Evolutionary conservation across 2,797 vertebrate species (phyloP).

Genomic region (Helarctos malayanus): DNA sequence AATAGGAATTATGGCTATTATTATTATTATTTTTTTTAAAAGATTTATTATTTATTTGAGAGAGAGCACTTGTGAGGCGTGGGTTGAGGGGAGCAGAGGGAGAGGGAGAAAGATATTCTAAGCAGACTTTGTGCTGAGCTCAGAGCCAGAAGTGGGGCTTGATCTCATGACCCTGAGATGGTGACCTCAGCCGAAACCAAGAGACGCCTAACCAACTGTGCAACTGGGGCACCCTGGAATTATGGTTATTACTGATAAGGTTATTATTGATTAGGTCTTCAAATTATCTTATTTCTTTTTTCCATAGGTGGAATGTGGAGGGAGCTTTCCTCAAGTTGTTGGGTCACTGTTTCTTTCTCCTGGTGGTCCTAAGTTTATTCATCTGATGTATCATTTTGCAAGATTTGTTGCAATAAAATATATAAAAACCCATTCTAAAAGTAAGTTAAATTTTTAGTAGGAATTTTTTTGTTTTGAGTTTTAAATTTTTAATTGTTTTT

Average conservation of each 20-base stretch:
- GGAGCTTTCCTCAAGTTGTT: slow-evolving; percentile 88
- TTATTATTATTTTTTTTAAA: not conserved
- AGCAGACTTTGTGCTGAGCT: not conserved
- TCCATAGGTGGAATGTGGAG: slow-evolving; percentile 88
- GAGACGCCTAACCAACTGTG: not conserved
- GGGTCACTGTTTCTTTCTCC: slow-evolving; percentile 92
- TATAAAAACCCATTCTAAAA: slow-evolving; percentile 89
- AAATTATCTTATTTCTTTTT: slow-evolving; percentile 64
- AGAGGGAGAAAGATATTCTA: not conserved
- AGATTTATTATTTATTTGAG: not conserved
- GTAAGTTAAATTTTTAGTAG: slow-evolving; percentile 86
- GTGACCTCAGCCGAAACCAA: not conserved
- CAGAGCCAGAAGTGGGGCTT: not conserved
- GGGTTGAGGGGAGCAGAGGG: not conserved
- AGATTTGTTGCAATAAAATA: slow-evolving; percentile 90
- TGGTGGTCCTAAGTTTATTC: slow-evolving; percentile 91
- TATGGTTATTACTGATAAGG: not conserved
- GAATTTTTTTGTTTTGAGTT: not conserved
- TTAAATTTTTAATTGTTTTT: slow-evolving; percentile 54
- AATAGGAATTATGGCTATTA: not conserved
- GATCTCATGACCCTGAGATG: not conserved
- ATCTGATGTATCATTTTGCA: slow-evolving; percentile 91
- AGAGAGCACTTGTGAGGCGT: not conserved
- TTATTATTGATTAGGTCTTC: slow-evolving; percentile 45
- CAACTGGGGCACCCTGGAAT: not conserved